Conservation (phyloP, 2,797 vertebrate species). For the Melanotaenia maccullochi region DNA sequence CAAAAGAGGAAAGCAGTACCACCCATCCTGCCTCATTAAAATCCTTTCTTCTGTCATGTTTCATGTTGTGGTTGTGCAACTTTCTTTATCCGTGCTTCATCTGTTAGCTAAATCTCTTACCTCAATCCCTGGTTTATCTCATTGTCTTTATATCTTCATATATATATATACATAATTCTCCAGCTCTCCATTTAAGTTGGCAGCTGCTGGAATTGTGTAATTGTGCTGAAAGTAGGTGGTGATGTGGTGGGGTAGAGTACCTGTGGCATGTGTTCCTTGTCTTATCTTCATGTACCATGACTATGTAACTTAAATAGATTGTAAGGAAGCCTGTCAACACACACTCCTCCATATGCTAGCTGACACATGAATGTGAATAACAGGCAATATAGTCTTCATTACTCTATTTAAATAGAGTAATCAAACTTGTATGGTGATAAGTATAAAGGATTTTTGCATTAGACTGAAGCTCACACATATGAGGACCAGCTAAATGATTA, state of each 20-base stretch:
- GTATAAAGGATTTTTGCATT: conserved; percentile 2
- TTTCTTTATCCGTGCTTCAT: conserved; percentile 16
- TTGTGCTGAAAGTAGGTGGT: conserved; percentile 17
- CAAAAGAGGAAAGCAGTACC: conserved; percentile 22
- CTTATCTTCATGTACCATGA: conserved; percentile 75
- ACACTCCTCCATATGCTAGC: conserved; percentile 18
- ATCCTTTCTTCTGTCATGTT: conserved; percentile 16
- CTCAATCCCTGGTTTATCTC: conserved; percentile 14
- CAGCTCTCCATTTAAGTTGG: conserved; percentile 31
- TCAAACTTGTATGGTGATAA: conserved; percentile 24
- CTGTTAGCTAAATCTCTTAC: conserved; percentile 24
- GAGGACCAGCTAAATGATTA: background rate
- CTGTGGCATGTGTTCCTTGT: conserved; percentile 29
- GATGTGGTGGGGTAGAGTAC: conserved; percentile 27
- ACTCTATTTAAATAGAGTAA: conserved; percentile 39
- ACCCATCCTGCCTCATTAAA: conserved; percentile 30
- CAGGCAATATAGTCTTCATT: conserved; percentile 43
- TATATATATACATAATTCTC: background rate
- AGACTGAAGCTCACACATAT: conserved; percentile 1
- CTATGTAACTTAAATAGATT: conserved; percentile 71
- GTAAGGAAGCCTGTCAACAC: conserved; percentile 68
- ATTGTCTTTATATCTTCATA: background rate
- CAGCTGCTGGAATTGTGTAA: conserved; percentile 61
- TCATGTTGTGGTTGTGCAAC: conserved; percentile 32
- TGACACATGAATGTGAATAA: conserved; percentile 42